Evolutionary conservation across 92 coral and sea anemone genomes (phyloP).

Genomic region (Scolanthus callimorphus): DNA sequence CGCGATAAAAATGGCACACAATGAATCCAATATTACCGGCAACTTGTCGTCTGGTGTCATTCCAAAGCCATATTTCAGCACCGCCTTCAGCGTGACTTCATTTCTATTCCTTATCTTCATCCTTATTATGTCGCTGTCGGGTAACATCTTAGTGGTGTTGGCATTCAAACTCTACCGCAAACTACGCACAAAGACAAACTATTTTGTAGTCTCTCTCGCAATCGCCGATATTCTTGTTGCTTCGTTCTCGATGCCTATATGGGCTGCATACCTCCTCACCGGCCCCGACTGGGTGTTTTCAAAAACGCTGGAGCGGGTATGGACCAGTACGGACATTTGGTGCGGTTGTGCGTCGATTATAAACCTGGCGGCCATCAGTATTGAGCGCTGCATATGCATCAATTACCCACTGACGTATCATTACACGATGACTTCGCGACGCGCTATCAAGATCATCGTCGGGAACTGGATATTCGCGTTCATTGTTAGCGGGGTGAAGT

Average conservation of each 20-base stretch:
- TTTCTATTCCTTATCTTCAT: conserved; percentile 59
- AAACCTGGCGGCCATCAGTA: conserved; percentile 89
- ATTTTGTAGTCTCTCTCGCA: conserved; percentile 86
- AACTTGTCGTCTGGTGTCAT: background rate
- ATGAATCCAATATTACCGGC: conserved; percentile 1
- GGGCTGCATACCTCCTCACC: conserved; percentile 68
- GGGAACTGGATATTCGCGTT: conserved; percentile 76
- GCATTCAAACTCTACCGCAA: conserved; percentile 65
- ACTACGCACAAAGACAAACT: conserved; percentile 86
- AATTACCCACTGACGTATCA: conserved; percentile 83
- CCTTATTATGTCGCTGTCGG: conserved; percentile 65
- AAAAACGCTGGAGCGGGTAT: conserved; percentile 23
- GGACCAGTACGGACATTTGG: conserved; percentile 84
- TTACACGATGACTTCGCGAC: conserved; percentile 64
- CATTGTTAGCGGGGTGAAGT: conserved; percentile 60
- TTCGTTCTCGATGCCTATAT: conserved; percentile 72
- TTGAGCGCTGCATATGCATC: conserved; percentile 86
- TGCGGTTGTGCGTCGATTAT: conserved; percentile 89
- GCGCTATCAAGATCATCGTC: conserved; percentile 56
- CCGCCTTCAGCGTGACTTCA: conserved; percentile 53
- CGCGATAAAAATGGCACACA: conserved; percentile 4
- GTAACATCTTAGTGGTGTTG: conserved; percentile 77
- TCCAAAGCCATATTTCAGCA: conserved; percentile 11
- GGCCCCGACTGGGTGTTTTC: conserved; percentile 27
- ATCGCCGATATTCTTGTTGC: conserved; percentile 72